Conservation (phyloP, 2,888 invertebrate genomes). For the Thalpophila matura region DNA sequence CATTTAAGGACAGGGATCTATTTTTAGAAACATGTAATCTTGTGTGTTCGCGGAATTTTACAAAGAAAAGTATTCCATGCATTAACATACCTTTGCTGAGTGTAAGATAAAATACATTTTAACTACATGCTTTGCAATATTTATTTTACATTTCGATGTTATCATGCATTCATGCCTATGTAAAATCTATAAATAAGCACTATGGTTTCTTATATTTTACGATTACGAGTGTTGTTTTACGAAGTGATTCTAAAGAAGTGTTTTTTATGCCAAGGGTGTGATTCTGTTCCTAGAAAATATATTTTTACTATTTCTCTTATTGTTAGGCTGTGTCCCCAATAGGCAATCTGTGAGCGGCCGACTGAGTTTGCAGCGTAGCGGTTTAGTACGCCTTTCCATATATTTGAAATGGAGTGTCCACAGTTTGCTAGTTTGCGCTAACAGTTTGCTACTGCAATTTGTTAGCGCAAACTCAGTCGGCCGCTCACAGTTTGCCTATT, state of each 20-base stretch:
- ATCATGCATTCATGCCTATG: not conserved
- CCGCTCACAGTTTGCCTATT: no score
- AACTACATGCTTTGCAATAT: constrained; percentile 5
- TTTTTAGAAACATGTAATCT: constrained; percentile 6
- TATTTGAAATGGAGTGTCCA: no score
- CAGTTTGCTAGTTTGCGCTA: no score
- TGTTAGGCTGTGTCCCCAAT: no score
- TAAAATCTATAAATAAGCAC: constrained; percentile 9
- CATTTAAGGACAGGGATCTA: not conserved
- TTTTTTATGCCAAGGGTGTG: not conserved
- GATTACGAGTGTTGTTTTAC: constrained; percentile 2
- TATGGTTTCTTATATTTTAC: constrained; percentile 26
- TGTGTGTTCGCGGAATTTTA: not conserved
- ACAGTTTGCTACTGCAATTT: no score
- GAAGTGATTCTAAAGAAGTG: constrained; percentile 8
- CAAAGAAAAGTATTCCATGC: constrained; percentile 1
- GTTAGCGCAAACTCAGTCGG: no score
- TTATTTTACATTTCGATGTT: constrained; percentile 5
- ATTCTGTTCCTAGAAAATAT: not conserved
- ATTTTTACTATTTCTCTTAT: not conserved
- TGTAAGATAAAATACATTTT: constrained; percentile 15
- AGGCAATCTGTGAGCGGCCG: no score
- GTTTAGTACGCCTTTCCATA: no score
- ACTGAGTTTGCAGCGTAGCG: no score
- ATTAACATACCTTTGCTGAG: constrained; percentile 20